phyloP scores from a whole-genome alignment of 2,113 vertebrate species.

The Salvelinus alpinus region DNA sequence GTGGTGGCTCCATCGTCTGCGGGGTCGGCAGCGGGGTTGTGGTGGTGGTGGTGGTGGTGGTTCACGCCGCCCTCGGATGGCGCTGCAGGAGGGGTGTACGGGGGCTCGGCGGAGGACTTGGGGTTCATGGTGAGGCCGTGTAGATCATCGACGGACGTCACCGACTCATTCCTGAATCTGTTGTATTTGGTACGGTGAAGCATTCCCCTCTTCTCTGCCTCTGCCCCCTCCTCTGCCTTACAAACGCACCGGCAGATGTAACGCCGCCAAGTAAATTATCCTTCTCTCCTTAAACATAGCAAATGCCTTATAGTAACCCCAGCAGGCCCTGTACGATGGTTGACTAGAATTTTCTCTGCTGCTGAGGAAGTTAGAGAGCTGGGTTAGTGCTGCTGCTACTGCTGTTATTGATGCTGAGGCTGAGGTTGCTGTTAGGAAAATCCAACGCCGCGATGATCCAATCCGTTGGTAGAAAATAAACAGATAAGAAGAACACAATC shows the following conservation, averaged over 20 bases:
- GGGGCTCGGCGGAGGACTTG: slow-evolving; percentile 84
- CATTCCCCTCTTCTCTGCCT: slow-evolving; percentile 91
- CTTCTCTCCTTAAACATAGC: slow-evolving; percentile 86
- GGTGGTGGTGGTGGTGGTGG: slow-evolving; percentile 49
- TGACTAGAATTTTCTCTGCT: slow-evolving; percentile 62
- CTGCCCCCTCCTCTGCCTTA: slow-evolving; percentile 71
- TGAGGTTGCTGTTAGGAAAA: slow-evolving; percentile 61
- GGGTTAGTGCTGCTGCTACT: slow-evolving; percentile 48
- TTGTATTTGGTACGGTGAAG: slow-evolving; percentile 99
- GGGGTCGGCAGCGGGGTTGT: slow-evolving; percentile 60
- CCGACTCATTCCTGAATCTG: slow-evolving; percentile 99
- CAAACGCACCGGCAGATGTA: slow-evolving; percentile 83
- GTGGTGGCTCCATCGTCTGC: slow-evolving; percentile 92
- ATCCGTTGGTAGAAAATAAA: slow-evolving; percentile 58
- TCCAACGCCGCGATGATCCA: slow-evolving; percentile 64
- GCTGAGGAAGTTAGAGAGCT: slow-evolving; percentile 50
- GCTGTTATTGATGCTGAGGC: slow-evolving; percentile 56
- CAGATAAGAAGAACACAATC: slow-evolving; percentile 55
- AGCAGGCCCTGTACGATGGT: slow-evolving; percentile 51
- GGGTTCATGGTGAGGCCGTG: slow-evolving; percentile 95
- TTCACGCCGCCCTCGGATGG: slow-evolving; percentile 71
- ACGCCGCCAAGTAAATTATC: slow-evolving; percentile 81
- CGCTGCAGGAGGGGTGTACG: slow-evolving; percentile 81
- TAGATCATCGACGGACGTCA: slow-evolving; percentile 98
- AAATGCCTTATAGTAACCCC: slow-evolving; percentile 75